Percentiles rank a stretch among this genome's conserved stretches.
Conservation (phyloP, 2,888 invertebrate genomes). For the Keiferia lycopersicella region DNA sequence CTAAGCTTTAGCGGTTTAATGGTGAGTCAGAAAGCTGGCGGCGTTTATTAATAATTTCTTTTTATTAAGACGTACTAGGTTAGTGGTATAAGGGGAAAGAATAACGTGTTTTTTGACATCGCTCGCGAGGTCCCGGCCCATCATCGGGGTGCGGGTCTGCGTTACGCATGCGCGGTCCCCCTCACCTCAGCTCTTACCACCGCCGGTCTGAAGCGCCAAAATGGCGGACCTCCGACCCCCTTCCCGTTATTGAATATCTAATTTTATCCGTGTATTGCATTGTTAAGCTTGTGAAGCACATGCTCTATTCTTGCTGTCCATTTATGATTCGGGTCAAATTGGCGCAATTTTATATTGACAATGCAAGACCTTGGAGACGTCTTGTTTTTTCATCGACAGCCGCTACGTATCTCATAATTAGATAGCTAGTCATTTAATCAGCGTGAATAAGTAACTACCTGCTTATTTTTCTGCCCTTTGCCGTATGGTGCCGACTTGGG, state of each 20-base stretch:
- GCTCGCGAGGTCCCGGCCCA: constrained; percentile 71
- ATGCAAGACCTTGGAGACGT: background rate
- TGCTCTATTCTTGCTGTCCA: constrained; percentile 38
- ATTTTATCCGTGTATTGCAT: constrained; percentile 73
- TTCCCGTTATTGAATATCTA: constrained; percentile 79
- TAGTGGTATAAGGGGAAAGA: constrained; percentile 76
- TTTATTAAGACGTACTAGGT: constrained; percentile 74
- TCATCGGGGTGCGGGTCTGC: constrained; percentile 67
- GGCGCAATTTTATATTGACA: background rate
- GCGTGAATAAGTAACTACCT: background rate
- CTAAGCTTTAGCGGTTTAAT: constrained; percentile 23
- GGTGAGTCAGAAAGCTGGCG: constrained; percentile 45
- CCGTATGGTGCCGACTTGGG: no score
- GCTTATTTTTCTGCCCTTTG: no score
- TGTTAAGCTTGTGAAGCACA: constrained; percentile 58
- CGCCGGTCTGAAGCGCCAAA: constrained; percentile 65
- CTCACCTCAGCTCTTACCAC: constrained; percentile 66
- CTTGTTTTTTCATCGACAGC: background rate
- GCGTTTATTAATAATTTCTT: constrained; percentile 58
- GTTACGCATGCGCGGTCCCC: constrained; percentile 74
- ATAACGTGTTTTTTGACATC: constrained; percentile 80
- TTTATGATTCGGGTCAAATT: background rate
- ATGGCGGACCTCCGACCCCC: constrained; percentile 76
- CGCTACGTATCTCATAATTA: background rate
- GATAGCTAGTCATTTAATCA: background rate